Conservation (phyloP, 2,113 vertebrate genomes). For the Plecotus auritus region DNA sequence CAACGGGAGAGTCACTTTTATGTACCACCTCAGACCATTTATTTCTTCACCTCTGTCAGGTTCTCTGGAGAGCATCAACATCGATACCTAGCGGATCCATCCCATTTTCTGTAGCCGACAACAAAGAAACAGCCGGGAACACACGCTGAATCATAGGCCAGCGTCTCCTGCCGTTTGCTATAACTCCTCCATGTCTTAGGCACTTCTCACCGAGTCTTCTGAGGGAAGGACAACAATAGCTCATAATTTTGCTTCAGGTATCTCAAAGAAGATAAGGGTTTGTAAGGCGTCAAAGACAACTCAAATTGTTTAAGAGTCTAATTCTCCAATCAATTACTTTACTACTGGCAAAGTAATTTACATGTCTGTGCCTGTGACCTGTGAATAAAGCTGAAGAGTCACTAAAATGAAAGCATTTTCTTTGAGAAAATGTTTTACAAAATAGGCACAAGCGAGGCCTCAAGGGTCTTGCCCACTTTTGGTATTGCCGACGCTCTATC, state of each 20-base stretch:
- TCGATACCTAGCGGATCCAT: not conserved
- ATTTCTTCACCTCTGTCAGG: not conserved
- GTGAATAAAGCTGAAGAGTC: not conserved
- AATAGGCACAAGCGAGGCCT: not conserved
- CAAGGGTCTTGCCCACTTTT: not conserved
- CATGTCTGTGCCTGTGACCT: not conserved
- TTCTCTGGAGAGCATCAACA: conserved; percentile 9
- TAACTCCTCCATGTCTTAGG: not conserved
- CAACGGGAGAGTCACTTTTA: conserved; percentile 14
- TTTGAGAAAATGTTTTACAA: not conserved
- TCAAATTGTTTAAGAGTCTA: not conserved
- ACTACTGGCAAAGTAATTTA: not conserved
- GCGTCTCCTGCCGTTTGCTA: not conserved
- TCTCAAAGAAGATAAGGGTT: conserved; percentile 16
- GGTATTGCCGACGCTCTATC: too few relatives aligned
- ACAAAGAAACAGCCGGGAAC: conserved; percentile 50
- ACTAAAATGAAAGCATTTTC: not conserved
- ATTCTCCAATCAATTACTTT: not conserved
- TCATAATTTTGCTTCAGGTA: not conserved
- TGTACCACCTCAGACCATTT: not conserved
- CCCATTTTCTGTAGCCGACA: conserved; percentile 46
- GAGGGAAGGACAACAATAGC: conserved; percentile 11
- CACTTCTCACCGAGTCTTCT: conserved; percentile 27
- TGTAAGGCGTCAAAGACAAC: not conserved
- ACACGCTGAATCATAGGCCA: conserved; percentile 17